These are phyloP conservation scores for Candoia aspera DNA, from an alignment of 2,113 vertebrate genomes.

Conservation along the genomic window DNA sequence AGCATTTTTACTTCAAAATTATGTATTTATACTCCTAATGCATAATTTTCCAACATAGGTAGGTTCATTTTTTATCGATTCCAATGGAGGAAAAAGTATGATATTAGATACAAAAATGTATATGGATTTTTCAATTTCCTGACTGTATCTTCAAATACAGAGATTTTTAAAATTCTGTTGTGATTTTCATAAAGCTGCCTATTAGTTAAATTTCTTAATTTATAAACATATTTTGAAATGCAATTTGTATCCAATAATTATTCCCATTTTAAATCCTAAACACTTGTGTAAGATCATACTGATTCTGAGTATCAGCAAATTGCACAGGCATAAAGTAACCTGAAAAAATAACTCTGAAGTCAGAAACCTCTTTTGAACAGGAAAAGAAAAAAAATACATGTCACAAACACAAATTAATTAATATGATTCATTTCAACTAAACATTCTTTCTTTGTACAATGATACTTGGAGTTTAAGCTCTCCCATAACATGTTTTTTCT, in stretches of 20 bases:
- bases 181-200: background rate
- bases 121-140: background rate
- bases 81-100: background rate
- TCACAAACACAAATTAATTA: conserved; percentile 45
- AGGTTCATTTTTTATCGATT: background rate
- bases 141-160: background rate
- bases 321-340: conserved; percentile 12
- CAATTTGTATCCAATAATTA: background rate
- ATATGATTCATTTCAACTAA: conserved; percentile 53
- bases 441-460: conserved; percentile 48
- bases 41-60: background rate
- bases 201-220: background rate
- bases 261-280: background rate
- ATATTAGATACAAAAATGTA: background rate
- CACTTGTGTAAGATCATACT: background rate
- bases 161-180: background rate
- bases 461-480: conserved; percentile 53
- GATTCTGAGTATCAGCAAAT: conserved; percentile 40
- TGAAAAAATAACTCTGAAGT: conserved; percentile 37
- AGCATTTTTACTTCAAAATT: background rate
- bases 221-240: background rate
- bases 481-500: conserved; percentile 55
- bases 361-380: conserved; percentile 1
- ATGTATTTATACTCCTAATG: background rate
- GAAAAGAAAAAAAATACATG: background rate